phyloP scores from a whole-genome alignment of 1,140 invertebrate species.

The Drosophila ogumai region DNA sequence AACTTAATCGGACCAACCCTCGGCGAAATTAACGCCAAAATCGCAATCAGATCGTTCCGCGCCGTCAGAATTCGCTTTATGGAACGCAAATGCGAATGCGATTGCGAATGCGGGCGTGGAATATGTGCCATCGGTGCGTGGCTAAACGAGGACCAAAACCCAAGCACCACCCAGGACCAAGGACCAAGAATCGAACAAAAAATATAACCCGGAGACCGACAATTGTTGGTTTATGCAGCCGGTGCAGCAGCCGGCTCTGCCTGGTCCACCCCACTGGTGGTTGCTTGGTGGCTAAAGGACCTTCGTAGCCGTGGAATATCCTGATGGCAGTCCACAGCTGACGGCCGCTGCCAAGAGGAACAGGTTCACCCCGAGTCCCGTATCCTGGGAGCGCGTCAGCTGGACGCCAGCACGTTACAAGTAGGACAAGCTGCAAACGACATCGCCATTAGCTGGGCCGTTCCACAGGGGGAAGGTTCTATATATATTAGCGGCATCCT shows the following conservation, averaged over 20 bases:
- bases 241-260: constrained; percentile 65
- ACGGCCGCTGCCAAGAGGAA: constrained; percentile 37
- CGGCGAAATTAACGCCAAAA: constrained; percentile 31
- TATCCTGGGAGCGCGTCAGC: constrained; percentile 76
- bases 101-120: constrained; percentile 72
- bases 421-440: constrained; percentile 81
- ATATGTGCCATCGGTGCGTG: constrained; percentile 77
- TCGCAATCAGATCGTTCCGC: constrained; percentile 75
- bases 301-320: constrained; percentile 10
- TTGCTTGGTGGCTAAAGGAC: constrained; percentile 54
- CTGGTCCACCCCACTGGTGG: constrained; percentile 64
- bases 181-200: constrained; percentile 1
- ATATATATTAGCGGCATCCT: constrained; percentile 80
- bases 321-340: constrained; percentile 56
- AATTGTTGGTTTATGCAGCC: constrained; percentile 84
- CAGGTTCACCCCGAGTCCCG: constrained; percentile 61
- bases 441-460: constrained; percentile 68
- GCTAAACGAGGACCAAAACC: constrained; percentile 52
- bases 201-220: constrained; percentile 51
- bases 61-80: constrained; percentile 76
- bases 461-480: constrained; percentile 29
- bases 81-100: constrained; percentile 35
- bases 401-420: constrained; percentile 82
- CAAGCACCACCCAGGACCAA: constrained; percentile 7
- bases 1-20: constrained; percentile 70